Conservation (phyloP, 2,888 invertebrate species). For the Rhogogaster chlorosoma region DNA sequence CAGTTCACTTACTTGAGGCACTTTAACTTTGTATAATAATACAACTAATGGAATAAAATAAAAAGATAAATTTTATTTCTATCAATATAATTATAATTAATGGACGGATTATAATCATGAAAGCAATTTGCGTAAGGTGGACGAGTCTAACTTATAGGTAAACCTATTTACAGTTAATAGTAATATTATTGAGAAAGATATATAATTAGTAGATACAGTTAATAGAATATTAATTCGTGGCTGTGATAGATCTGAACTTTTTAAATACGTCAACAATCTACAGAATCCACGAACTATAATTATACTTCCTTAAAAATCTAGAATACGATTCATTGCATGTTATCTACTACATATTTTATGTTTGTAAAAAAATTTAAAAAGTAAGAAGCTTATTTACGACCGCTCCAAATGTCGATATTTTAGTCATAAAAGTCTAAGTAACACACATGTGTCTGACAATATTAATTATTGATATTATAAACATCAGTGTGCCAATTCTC, state of each 20-base stretch:
- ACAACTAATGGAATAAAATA: constrained; percentile 11
- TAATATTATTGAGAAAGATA: constrained; percentile 8
- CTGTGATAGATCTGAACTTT: not conserved
- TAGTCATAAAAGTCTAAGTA: constrained; percentile 2
- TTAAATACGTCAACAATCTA: not conserved
- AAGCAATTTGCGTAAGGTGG: constrained; percentile 4
- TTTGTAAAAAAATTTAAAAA: constrained; percentile 39
- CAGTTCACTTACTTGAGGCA: constrained; percentile 28
- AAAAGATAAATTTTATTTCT: constrained; percentile 29
- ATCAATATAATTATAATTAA: constrained; percentile 35
- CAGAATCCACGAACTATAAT: constrained; percentile 1
- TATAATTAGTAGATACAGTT: not conserved
- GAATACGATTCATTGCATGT: constrained; percentile 40
- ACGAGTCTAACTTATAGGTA: not conserved
- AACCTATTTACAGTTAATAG: constrained; percentile 11
- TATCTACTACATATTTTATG: constrained; percentile 21
- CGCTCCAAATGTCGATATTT: constrained; percentile 38
- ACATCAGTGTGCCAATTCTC: not conserved
- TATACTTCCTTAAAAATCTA: not conserved
- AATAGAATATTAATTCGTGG: not conserved
- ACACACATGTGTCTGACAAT: not conserved
- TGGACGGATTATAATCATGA: constrained; percentile 35
- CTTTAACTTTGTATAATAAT: not conserved
- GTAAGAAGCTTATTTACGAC: constrained; percentile 47
- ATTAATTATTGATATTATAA: not conserved